Conservation (phyloP, 2,797 vertebrate genomes). For the Pangasius macronema region DNA sequence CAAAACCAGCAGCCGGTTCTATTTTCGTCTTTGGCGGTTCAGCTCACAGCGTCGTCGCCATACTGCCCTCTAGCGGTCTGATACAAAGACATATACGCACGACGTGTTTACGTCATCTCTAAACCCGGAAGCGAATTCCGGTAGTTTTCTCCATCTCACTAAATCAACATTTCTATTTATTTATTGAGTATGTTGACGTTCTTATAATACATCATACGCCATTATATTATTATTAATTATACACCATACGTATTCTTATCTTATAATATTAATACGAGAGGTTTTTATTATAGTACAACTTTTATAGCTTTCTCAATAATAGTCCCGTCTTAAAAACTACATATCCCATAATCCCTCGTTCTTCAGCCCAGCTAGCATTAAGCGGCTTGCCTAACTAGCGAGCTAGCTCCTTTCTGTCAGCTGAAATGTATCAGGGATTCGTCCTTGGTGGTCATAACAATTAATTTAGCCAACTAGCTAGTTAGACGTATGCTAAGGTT, state of each 20-base stretch:
- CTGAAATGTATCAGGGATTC: not conserved
- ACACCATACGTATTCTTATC: accelerated
- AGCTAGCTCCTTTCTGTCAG: not conserved
- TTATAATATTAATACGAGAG: not conserved
- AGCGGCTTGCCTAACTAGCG: not conserved
- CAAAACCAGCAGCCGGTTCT: not conserved
- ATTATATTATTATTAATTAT: no score
- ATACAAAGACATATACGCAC: not conserved
- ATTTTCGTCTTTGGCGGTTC: constrained; percentile 43
- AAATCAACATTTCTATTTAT: not conserved
- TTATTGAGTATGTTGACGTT: not conserved
- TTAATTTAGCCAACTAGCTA: not conserved
- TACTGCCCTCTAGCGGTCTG: not conserved
- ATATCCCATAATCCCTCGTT: not conserved
- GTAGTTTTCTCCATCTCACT: not conserved
- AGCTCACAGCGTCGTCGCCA: no score
- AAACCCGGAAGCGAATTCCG: not conserved
- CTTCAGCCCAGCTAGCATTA: no score
- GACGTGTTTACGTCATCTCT: not conserved
- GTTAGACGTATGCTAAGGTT: not conserved
- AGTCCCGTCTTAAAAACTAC: not conserved
- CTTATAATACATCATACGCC: no score
- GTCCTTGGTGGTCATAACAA: not conserved
- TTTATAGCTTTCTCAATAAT: not conserved
- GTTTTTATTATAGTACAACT: not conserved